Evolutionary conservation across 2,888 invertebrate species (phyloP), one percentile per base, ranked within the genome.

Genomic region (Patella caerulea): DNA sequence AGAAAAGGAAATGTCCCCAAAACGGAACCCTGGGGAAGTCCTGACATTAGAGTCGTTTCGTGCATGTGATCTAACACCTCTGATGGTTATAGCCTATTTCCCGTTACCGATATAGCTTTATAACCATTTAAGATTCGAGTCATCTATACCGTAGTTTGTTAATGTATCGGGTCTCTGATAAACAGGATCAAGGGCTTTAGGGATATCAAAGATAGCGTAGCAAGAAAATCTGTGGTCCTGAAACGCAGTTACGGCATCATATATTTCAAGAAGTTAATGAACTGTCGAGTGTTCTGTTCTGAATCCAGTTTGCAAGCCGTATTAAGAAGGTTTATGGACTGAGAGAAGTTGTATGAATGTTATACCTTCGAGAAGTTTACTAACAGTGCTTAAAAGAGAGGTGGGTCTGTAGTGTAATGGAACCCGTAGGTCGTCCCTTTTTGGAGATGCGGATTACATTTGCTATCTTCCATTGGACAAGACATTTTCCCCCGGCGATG

Each of bases 1-100:
- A 74, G 70, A 77, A 74, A 29, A 29, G 29, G 34, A 17, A 77
- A 14, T n/a, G 77, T 73, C 9, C 78, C 78, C 24, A 71, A 17
- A 14, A 77, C 59, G 29, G 70, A 73, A n/a, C 74, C 74, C 12
- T 74, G 74, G 17, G 59, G 74, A 54, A 70, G 71, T 2, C 78
- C 72, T 24, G 73, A 54, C 14, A 53, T 70, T 45, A 74, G 19
- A 17, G 19, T 17, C 29, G 5, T 24, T 53, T 3, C 45, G 2
- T 29, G 24, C 24, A 24, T 24, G 11, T 17, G 77, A 77, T 12
- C 12, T 12, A 17, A 29, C 15, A 14, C 69, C 73, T 45, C 53
- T 71, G 24, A 74, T 19, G 56, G 71, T 53, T 9, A 78, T 74
- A 0, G 55, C n/a, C 17, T 74, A 55, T n/a, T 70, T 55, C 11